A percentile compares a stretch with the other conserved stretches of the same genome.
phyloP scores from a whole-genome alignment of 2,888 invertebrate species.

The Anthrax anthrax region DNA sequence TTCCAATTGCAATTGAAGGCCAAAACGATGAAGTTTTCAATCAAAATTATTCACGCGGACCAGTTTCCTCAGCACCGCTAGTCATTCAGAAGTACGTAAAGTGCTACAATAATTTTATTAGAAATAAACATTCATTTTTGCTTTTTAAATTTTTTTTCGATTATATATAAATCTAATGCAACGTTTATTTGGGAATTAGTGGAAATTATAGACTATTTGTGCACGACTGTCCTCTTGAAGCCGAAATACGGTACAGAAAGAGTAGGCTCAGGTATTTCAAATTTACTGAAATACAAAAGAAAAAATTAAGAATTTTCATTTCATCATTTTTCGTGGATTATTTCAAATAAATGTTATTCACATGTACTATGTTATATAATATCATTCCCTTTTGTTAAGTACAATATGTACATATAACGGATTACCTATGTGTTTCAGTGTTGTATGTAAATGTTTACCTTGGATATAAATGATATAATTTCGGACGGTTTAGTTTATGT shows the following conservation, averaged over 20 bases:
- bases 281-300: neutral
- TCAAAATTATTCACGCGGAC: slow-evolving; percentile 21
- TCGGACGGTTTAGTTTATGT: too few species aligned
- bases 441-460: too few species aligned
- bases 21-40: slow-evolving; percentile 14
- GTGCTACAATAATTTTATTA: too few species aligned
- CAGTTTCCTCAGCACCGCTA: slow-evolving; percentile 28
- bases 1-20: slow-evolving; percentile 46
- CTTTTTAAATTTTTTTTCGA: neutral
- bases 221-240: slow-evolving; percentile 34
- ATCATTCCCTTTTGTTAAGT: too few species aligned
- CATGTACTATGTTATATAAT: too few species aligned
- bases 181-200: slow-evolving; percentile 16
- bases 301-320: too few species aligned
- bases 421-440: too few species aligned
- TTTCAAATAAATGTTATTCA: too few species aligned
- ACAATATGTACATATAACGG: too few species aligned
- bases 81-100: slow-evolving; percentile 33
- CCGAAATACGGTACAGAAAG: slow-evolving; percentile 32
- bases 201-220: slow-evolving; percentile 31
- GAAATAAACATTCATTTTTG: neutral
- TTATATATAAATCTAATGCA: neutral
- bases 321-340: too few species aligned
- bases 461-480: too few species aligned
- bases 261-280: slow-evolving; percentile 31